Conservation (phyloP, 2,797 vertebrate species). For the Phylloscopus collybita region DNA sequence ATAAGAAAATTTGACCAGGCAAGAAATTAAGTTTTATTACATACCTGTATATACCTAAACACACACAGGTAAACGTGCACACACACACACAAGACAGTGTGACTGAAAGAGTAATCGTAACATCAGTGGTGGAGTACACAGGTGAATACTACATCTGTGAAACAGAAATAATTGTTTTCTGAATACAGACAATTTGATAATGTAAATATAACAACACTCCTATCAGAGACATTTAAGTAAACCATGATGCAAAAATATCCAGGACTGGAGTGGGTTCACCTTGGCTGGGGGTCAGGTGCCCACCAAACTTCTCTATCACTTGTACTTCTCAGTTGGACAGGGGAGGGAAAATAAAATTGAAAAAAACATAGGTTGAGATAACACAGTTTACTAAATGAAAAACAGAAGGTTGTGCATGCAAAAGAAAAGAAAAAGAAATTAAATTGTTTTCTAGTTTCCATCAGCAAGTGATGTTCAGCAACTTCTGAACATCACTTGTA, state of each 20-base stretch:
- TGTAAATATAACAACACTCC: not conserved
- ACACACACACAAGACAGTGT: not conserved
- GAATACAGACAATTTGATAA: not conserved
- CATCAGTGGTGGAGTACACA: not conserved
- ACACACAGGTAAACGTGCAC: not conserved
- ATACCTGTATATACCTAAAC: not conserved
- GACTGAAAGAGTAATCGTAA: not conserved
- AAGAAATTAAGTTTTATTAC: constrained; percentile 24
- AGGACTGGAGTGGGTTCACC: not conserved
- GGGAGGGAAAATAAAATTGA: not conserved
- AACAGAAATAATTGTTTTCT: not conserved
- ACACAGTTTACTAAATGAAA: not conserved
- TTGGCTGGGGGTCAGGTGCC: not conserved
- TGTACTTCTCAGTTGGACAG: not conserved
- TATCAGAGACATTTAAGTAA: constrained; percentile 34
- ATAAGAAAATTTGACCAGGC: constrained; percentile 51
- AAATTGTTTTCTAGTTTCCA: not conserved
- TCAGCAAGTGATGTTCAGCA: not conserved
- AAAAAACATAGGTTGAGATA: not conserved
- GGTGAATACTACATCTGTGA: not conserved
- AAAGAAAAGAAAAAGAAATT: not conserved
- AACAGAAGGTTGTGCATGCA: fast-evolving
- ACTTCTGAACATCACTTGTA: no score
- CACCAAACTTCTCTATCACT: not conserved
- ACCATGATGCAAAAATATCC: not conserved